phyloP scores from a whole-genome alignment of 1,140 invertebrate species.

The Matsumurasca onukii region DNA sequence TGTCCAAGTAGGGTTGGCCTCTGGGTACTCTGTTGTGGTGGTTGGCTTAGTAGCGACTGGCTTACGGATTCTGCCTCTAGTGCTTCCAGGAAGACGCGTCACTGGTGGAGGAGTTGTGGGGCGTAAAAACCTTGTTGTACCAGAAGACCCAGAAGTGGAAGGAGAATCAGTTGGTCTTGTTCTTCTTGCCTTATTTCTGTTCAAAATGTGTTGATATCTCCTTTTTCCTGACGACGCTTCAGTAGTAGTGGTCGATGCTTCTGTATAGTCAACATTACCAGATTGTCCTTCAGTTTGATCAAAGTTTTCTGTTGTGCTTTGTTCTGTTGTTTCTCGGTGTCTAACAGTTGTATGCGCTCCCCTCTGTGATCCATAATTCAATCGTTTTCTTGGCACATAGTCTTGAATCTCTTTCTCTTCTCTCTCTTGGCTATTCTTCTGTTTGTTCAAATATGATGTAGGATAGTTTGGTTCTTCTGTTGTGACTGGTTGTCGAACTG shows the following conservation, averaged over 20 bases:
- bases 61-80: slow-evolving; percentile 37
- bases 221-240: slow-evolving; percentile 27
- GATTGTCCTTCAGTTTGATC: neutral
- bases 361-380: neutral
- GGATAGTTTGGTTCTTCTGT: slow-evolving; percentile 32
- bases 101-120: slow-evolving; percentile 32
- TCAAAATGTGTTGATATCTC: slow-evolving; percentile 31
- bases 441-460: slow-evolving; percentile 7
- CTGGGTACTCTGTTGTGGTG: slow-evolving; percentile 26
- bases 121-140: slow-evolving; percentile 34
- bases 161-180: slow-evolving; percentile 21
- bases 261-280: neutral
- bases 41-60: slow-evolving; percentile 38
- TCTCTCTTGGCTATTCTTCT: neutral
- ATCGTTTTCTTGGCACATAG: neutral
- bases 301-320: slow-evolving; percentile 5
- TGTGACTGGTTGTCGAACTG: slow-evolving; percentile 17
- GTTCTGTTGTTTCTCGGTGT: neutral
- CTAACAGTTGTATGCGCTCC: no score
- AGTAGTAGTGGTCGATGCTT: slow-evolving; percentile 20
- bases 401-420: slow-evolving; percentile 5
- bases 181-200: slow-evolving; percentile 32
- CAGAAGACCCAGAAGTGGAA: slow-evolving; percentile 12
- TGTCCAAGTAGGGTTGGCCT: slow-evolving; percentile 18
- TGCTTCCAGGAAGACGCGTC: slow-evolving; percentile 35